A percentile compares a stretch with the other conserved stretches of the same genome.
phyloP scores from a whole-genome alignment of 2,797 vertebrate species.

The Pelodytes ibericus region DNA sequence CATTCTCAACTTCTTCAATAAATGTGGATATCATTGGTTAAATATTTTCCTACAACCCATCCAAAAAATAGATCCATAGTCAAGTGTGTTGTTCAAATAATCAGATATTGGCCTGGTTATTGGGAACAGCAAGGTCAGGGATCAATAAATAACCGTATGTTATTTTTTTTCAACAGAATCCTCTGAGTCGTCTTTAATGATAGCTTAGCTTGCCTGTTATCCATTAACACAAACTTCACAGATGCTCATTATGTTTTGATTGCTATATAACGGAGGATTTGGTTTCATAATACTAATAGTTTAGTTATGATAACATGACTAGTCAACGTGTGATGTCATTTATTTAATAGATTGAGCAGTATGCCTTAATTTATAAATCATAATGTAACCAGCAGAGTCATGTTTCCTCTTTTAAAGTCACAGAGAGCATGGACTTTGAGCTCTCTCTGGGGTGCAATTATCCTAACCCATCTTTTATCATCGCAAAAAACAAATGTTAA shows the following conservation, averaged over 20 bases:
- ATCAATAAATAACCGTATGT: not conserved
- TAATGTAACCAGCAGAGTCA: not conserved
- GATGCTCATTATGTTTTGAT: not conserved
- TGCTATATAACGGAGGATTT: not conserved
- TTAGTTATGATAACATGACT: slow-evolving; percentile 2
- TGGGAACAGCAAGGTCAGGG: not conserved
- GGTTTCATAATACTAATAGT: not conserved
- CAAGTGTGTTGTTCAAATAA: not conserved
- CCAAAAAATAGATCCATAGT: not conserved
- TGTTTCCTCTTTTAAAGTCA: not conserved
- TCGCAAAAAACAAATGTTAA: too few relatives aligned
- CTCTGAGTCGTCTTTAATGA: not conserved
- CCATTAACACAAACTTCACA: not conserved
- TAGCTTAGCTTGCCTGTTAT: not conserved
- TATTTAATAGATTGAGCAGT: not conserved
- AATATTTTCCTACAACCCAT: not conserved
- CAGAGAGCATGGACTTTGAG: too few relatives aligned
- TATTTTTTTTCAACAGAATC: not conserved
- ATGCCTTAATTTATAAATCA: not conserved
- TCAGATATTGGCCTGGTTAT: not conserved
- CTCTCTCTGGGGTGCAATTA: too few relatives aligned
- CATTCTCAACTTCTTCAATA: too few relatives aligned
- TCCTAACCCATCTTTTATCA: too few relatives aligned
- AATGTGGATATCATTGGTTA: not conserved
- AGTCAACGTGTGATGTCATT: not conserved